phyloP scores from a whole-genome alignment of 1,140 invertebrate species.

The Trypoxylus dichotomus region DNA sequence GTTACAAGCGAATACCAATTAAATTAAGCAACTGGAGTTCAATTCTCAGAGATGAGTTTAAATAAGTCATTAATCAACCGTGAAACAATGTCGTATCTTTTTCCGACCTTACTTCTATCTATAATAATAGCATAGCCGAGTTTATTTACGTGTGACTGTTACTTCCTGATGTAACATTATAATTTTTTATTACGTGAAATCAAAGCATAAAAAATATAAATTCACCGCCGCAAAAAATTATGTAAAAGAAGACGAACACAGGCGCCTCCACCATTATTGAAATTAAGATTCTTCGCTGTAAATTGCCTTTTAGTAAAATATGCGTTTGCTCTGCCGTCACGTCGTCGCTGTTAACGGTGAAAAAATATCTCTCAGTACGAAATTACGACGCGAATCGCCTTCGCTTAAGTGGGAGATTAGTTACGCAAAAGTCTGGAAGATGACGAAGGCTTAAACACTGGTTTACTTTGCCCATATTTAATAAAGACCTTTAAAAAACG shows the following conservation, averaged over 20 bases:
- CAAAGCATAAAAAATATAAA: neutral
- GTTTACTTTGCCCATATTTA: too few species aligned
- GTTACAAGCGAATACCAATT: neutral
- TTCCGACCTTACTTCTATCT: too few species aligned
- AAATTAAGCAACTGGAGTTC: neutral
- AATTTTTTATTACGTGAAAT: neutral
- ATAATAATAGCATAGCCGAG: neutral
- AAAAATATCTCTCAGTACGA: neutral
- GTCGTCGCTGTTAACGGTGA: neutral
- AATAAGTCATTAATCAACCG: too few species aligned
- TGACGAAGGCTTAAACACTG: too few species aligned
- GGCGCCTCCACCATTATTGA: conserved; percentile 14
- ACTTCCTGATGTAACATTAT: too few species aligned
- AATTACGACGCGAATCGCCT: neutral
- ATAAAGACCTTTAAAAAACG: too few species aligned
- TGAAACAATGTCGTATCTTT: too few species aligned
- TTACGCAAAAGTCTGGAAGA: too few species aligned
- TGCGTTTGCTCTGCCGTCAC: neutral
- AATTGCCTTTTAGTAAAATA: neutral
- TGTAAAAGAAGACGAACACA: neutral
- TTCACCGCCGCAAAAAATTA: neutral
- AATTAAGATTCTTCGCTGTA: neutral
- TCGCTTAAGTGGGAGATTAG: neutral
- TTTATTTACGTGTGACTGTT: too few species aligned
- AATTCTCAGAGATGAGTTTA: too few species aligned